These are phyloP conservation scores for Pterois miles DNA, from an alignment of 2,797 vertebrate genomes.

Conservation along the genomic window DNA sequence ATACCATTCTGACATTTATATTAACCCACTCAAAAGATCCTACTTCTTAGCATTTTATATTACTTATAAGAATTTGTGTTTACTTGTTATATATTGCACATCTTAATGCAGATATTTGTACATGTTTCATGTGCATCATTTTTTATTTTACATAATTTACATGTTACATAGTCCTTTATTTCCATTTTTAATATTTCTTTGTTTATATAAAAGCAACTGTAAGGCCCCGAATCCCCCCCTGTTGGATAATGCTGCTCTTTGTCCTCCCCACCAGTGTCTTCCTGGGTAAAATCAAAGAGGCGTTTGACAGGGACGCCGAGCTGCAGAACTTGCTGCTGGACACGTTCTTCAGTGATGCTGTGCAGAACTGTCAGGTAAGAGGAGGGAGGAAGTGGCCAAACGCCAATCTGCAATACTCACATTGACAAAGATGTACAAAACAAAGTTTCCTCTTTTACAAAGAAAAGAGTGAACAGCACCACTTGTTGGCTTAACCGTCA, in stretches of 20 bases:
- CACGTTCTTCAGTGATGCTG: conserved; percentile 90
- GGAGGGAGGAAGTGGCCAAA: conserved; percentile 59
- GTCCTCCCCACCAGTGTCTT: conserved; percentile 86
- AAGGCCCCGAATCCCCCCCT: background rate
- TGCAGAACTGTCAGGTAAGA: conserved; percentile 93
- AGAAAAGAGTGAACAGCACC: background rate
- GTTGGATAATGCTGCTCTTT: background rate
- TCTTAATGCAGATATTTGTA: no score
- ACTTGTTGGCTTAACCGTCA: background rate
- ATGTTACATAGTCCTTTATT: no score
- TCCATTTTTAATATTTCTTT: no score
- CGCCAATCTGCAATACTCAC: conserved; percentile 24
- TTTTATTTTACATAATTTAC: no score
- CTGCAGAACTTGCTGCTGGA: conserved; percentile 94
- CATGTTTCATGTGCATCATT: no score
- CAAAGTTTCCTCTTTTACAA: conserved; percentile 41
- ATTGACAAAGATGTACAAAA: conserved; percentile 41
- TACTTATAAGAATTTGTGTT: no score
- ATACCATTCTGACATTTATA: no score
- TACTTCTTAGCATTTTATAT: no score
- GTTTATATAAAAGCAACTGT: no score
- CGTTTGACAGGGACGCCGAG: conserved; percentile 89
- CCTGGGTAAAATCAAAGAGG: conserved; percentile 97
- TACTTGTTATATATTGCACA: no score
- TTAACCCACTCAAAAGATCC: no score